Evolutionary conservation across 2,888 invertebrate genomes (phyloP), one percentile per base, ranked within the genome.

Genomic region (Thymelicus acteon): DNA sequence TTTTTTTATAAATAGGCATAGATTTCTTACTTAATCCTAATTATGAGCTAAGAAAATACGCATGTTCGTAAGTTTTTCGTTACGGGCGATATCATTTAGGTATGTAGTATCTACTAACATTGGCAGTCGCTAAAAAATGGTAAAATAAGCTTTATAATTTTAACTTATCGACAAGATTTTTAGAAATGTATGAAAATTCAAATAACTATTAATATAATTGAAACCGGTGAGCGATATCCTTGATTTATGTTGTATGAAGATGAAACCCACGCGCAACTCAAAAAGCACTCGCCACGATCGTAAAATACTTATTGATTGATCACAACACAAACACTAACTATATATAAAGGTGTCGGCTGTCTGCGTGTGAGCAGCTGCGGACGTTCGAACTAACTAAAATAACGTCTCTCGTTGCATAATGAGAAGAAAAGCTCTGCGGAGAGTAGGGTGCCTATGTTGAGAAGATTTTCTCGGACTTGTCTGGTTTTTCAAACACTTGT

Each of bases 371-470:
- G 80, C 72, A 63, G 85, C 85, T 84, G 82, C 75, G 77, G 80
- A 81, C 80, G 83, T 87, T 88, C 87, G 85, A 80, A 89, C 91
- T 86, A 88, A 92, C 92, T 87, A 88, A 92, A 91, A 91, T 92
- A 89, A 89, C 87, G 86, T 85, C 85, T 85, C 82, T 78, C 83
- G 84, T 93, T 93, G 91, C 92, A 89, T 92, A 93, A 93, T 87
- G 85, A 88, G 87, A 79, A 86, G 90, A 89, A 91, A 92, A 92
- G 93, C 93, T 92, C 85, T 80, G 84, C 76, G 78, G 77, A 76
- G 75, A 73, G 78, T 81, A 76, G 71, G 75, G 82, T 78, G 80
- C 71, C 86, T 67, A 84, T 71, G 73, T 5, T 48, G 68, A 1
- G 3, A 19, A 58, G 75, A 84, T 82, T 85, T 80, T 82, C 61